Conservation (phyloP, 2,113 vertebrate genomes). For the Agelaius phoeniceus region DNA sequence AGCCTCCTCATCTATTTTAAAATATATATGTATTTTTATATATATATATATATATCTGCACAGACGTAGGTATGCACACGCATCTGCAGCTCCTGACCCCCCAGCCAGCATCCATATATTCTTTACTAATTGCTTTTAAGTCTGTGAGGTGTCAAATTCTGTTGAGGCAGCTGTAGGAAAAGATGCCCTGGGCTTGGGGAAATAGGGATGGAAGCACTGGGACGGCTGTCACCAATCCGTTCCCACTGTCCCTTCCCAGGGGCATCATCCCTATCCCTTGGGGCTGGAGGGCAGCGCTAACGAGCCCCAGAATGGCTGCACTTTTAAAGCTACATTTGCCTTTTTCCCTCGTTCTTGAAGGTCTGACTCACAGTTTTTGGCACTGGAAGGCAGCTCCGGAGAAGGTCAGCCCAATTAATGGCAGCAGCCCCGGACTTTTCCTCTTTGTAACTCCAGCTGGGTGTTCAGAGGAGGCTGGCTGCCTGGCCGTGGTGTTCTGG, state of each 20-base stretch:
- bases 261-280: background rate
- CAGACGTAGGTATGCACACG: background rate
- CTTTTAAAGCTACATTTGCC: background rate
- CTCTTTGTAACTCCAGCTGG: background rate
- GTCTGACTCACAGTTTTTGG: conserved; percentile 50
- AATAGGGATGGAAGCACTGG: background rate
- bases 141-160: background rate
- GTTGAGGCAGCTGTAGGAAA: background rate
- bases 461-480: background rate
- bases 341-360: background rate
- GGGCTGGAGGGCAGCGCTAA: background rate
- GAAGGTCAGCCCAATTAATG: conserved; percentile 19
- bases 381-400: background rate
- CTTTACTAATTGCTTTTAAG: background rate
- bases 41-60: background rate
- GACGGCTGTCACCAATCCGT: background rate
- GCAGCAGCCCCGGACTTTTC: background rate
- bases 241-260: background rate
- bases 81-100: background rate
- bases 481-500: background rate
- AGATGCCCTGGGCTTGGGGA: background rate
- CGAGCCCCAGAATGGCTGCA: background rate
- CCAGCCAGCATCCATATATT: background rate
- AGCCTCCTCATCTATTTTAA: conserved; percentile 34
- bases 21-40: background rate